Percentiles rank a stretch among this genome's conserved stretches.
Evolutionary conservation across 1,140 invertebrate genomes (phyloP).

Genomic region (Drosophila eugracilis): DNA sequence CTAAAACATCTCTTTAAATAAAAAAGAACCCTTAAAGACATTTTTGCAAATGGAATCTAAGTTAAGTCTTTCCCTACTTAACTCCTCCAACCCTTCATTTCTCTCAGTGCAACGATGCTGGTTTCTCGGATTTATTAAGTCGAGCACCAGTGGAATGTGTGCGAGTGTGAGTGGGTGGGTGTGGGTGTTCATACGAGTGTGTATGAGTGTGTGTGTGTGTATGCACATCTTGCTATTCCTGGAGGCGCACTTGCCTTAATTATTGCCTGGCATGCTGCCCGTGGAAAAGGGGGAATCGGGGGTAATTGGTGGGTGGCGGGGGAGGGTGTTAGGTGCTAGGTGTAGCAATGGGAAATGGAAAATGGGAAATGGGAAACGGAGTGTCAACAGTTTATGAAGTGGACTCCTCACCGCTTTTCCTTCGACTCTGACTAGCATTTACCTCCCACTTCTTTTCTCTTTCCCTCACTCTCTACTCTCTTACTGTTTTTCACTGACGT

Average conservation of each 20-base stretch:
- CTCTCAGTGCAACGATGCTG: slow-evolving; percentile 29
- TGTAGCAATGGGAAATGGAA: slow-evolving; percentile 18
- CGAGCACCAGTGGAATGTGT: slow-evolving; percentile 53
- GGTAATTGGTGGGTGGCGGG: slow-evolving; percentile 1
- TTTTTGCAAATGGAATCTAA: too few relatives aligned
- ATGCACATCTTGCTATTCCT: slow-evolving; percentile 57
- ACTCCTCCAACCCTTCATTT: neutral
- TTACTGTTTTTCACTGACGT: too few relatives aligned
- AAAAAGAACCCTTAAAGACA: too few relatives aligned
- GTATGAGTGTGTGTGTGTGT: slow-evolving; percentile 17
- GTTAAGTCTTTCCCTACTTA: too few relatives aligned
- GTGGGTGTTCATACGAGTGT: slow-evolving; percentile 5
- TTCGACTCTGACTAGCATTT: slow-evolving; percentile 9
- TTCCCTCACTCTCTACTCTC: neutral
- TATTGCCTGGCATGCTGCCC: slow-evolving; percentile 64
- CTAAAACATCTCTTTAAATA: too few relatives aligned
- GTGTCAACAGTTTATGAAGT: slow-evolving; percentile 79
- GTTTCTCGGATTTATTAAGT: slow-evolving; percentile 75
- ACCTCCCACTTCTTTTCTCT: neutral
- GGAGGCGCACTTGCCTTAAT: slow-evolving; percentile 68
- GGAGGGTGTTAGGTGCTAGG: neutral
- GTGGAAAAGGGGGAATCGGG: neutral
- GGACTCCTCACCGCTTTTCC: slow-evolving; percentile 18
- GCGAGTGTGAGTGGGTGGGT: slow-evolving; percentile 14
- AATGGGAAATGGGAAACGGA: slow-evolving; percentile 45